Base-by-base conservation (phyloP, 2,113 vertebrate genomes). In the Caretta caretta region DNA sequence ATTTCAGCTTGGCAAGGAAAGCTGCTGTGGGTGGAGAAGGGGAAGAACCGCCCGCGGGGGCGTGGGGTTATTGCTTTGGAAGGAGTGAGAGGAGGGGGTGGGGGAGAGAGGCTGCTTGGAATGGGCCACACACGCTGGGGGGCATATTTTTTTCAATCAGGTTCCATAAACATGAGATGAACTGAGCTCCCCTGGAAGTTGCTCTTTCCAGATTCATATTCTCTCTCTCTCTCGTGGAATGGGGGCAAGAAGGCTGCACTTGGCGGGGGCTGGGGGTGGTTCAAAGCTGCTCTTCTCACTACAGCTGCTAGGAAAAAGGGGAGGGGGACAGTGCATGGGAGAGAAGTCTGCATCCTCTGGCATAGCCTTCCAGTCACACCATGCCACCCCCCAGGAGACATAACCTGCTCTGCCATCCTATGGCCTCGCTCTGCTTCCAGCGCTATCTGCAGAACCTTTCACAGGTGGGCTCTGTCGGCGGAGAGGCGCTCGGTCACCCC, bases 171-270 rank as follows among this genome's bases (percentile, higher is more conserved):
- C 22, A 46, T 24, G 25, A 17, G 59, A 50, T 16, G 42, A 54
- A 35, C 51, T 88, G 69, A 84, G 29, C 78, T 1, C 27, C 89
- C 76, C 50, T 10, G n/a, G 9, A 1, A 4, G 29, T 11, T 1
- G 53, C 7, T 79, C 8, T 14, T 84, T 17, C 6, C 35, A 5
- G 38, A 57, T 10, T 24, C 5, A 42, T 42, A 42, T 42, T 42
- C 42, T 42, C 42, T 42, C 42, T 42, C 42, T 42, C 42, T 42
- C 38, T 42, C 38, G 46, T 20, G 2, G 0, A 16, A 25, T 3
- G 0, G 42, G 53, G 38, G 81, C 48, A 17, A 4, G 48, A 0
- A 0, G 3, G 6, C 46, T 1, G 48, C 22, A 8, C 53, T 29
- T 22, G 57, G 57, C 13, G 1, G 9, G 56, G 38, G 38, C 5